Conservation (phyloP, 92 coral and sea anemone species). For the Epizoanthus ramosus region DNA sequence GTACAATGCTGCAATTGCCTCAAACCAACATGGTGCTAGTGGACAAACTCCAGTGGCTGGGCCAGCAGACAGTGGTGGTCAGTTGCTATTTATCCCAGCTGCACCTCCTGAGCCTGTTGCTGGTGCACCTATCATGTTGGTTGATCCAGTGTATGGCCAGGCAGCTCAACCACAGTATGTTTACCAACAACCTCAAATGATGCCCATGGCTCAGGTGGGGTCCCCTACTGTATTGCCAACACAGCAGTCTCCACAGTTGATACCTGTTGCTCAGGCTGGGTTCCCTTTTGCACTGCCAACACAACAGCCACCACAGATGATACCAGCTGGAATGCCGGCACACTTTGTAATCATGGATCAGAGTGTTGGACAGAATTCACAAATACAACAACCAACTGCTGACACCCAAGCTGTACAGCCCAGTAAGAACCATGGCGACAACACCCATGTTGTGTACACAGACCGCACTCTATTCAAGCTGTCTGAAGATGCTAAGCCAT, state of each 20-base stretch:
- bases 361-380: neutral
- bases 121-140: neutral
- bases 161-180: neutral
- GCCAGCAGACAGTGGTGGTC: slow-evolving; percentile 20
- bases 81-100: slow-evolving; percentile 28
- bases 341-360: neutral
- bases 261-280: slow-evolving; percentile 34
- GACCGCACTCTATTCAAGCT: slow-evolving; percentile 12
- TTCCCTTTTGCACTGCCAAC: slow-evolving; percentile 37
- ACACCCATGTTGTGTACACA: slow-evolving; percentile 24
- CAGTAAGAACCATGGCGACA: slow-evolving; percentile 16
- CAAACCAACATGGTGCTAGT: too few relatives aligned
- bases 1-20: neutral
- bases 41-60: neutral
- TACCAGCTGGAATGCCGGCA: slow-evolving; percentile 20
- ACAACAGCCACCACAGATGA: slow-evolving; percentile 39
- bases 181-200: neutral
- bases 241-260: slow-evolving; percentile 19
- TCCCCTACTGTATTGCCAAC: slow-evolving; percentile 1
- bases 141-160: slow-evolving; percentile 16
- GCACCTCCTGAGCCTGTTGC: neutral
- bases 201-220: slow-evolving; percentile 8
- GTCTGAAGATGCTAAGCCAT: neutral
- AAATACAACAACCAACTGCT: neutral
- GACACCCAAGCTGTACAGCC: neutral